These are phyloP conservation scores for Palaemon carinicauda DNA, from an alignment of 1,140 invertebrate genomes.

Conservation along the genomic window DNA sequence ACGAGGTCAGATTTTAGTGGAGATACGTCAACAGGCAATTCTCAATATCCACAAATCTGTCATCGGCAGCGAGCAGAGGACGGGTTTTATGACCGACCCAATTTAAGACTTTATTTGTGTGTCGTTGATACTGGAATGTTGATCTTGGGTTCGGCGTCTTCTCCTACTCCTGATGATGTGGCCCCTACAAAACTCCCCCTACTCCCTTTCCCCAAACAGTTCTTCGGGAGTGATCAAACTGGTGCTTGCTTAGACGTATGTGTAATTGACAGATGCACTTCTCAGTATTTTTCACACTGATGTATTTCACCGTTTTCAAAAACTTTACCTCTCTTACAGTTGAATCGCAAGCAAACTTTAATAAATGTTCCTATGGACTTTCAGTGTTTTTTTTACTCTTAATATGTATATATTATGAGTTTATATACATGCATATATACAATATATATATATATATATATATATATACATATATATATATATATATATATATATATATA, in stretches of 20 bases:
- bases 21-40: slow-evolving; percentile 9
- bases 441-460: neutral
- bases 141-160: neutral
- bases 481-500: neutral
- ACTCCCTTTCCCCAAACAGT: neutral
- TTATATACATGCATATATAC: neutral
- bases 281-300: too few relatives aligned
- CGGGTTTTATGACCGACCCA: neutral
- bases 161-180: neutral
- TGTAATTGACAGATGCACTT: too few relatives aligned
- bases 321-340: too few relatives aligned
- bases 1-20: slow-evolving; percentile 1
- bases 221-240: too few relatives aligned
- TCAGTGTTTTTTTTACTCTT: too few relatives aligned
- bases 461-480: neutral
- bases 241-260: too few relatives aligned
- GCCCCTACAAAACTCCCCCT: neutral
- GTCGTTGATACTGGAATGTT: neutral
- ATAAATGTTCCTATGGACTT: too few relatives aligned
- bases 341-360: neutral
- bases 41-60: slow-evolving; percentile 9
- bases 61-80: neutral
- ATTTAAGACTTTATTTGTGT: slow-evolving; percentile 4
- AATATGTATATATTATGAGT: too few relatives aligned
- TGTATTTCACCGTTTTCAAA: too few relatives aligned